phyloP scores from a whole-genome alignment of 2,888 invertebrate genomes.

The Orchesellides sinensis region DNA sequence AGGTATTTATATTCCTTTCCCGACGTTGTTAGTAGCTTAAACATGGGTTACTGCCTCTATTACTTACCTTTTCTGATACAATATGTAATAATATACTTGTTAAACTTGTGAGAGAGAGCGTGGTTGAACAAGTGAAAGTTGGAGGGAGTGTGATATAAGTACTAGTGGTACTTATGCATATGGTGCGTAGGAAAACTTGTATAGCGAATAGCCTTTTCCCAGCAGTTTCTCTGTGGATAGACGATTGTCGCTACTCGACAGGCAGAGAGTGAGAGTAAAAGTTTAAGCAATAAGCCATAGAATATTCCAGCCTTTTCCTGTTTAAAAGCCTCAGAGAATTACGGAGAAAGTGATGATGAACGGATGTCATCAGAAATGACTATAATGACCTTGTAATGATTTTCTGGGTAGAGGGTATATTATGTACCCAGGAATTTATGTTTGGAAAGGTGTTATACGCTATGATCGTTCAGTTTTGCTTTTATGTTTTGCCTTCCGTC shows the following conservation, averaged over 20 bases:
- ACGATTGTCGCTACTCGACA: conserved; percentile 48
- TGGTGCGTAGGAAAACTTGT: neutral
- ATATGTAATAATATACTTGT: conserved; percentile 45
- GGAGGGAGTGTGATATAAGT: neutral
- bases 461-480: conserved; percentile 4
- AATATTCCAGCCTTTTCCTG: conserved; percentile 49
- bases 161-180: neutral
- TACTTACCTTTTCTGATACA: conserved; percentile 57
- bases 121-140: conserved; percentile 17
- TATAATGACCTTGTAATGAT: conserved; percentile 63
- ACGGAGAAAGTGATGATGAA: conserved; percentile 65
- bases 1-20: conserved; percentile 5
- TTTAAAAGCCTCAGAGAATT: conserved; percentile 65
- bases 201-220: neutral
- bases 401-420: conserved; percentile 23
- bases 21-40: conserved; percentile 2
- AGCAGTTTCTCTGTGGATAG: neutral
- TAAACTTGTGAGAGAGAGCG: conserved; percentile 14
- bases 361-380: conserved; percentile 67
- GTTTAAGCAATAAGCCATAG: conserved; percentile 19
- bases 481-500: conserved; percentile 36
- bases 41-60: conserved; percentile 33
- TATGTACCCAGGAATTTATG: neutral
- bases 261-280: conserved; percentile 32
- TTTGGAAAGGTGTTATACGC: neutral